phyloP scores from a whole-genome alignment of 2,888 invertebrate species.

The Autographa pulchrina region DNA sequence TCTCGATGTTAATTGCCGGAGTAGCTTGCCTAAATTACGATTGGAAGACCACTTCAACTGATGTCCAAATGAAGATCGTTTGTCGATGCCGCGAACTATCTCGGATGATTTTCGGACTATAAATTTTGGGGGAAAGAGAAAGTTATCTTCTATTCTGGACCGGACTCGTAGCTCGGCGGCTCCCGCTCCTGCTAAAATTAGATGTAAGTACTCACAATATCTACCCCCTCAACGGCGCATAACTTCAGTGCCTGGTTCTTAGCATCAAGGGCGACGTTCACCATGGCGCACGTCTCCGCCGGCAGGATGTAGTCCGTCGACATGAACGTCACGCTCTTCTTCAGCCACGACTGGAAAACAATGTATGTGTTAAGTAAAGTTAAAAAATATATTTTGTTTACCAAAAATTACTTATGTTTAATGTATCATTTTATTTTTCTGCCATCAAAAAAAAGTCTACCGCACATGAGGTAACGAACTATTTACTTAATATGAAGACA shows the following conservation, averaged over 20 bases:
- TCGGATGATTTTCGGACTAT: background rate
- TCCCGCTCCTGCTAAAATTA: conserved; percentile 41
- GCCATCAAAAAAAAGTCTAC: no score
- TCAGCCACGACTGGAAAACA: conserved; percentile 94
- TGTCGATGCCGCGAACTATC: background rate
- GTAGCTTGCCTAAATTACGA: background rate
- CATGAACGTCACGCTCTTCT: conserved; percentile 97
- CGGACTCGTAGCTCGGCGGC: conserved; percentile 6
- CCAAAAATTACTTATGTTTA: no score
- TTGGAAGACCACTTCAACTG: background rate
- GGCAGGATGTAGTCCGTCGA: conserved; percentile 99
- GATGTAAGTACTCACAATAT: conserved; percentile 92
- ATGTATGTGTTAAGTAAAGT: background rate
- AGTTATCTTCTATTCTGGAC: background rate
- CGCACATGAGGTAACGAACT: no score
- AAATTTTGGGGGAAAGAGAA: background rate
- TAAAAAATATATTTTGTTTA: no score
- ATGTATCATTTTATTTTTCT: no score
- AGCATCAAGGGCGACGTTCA: conserved; percentile 99
- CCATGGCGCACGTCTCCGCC: conserved; percentile 99
- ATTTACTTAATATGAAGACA: no score
- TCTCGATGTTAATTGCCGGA: conserved; percentile 2
- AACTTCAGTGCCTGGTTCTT: conserved; percentile 98
- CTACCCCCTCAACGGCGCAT: conserved; percentile 98
- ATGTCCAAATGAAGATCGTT: conserved; percentile 2